phyloP scores from a whole-genome alignment of 2,113 vertebrate species.

The Formicarius rufipectus region DNA sequence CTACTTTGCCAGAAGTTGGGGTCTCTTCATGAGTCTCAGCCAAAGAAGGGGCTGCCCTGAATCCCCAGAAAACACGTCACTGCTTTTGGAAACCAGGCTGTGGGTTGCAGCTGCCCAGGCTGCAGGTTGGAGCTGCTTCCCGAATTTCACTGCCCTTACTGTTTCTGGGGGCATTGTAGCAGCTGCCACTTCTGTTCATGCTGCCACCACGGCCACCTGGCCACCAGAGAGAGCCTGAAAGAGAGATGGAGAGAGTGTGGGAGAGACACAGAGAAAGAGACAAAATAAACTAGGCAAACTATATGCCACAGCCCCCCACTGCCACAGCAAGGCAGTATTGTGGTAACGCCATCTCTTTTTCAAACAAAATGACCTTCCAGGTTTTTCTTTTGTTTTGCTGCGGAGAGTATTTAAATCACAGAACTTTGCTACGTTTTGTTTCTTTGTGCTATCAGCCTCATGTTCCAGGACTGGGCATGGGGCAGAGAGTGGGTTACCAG shows the following conservation, averaged over 20 bases:
- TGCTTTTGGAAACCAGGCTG: not conserved
- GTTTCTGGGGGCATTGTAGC: not conserved
- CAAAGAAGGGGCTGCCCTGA: not conserved
- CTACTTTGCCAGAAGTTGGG: not conserved
- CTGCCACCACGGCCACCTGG: too few relatives aligned
- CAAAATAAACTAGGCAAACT: not conserved
- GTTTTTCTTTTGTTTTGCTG: not conserved
- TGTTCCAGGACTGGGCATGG: not conserved
- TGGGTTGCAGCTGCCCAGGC: not conserved
- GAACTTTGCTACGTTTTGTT: not conserved
- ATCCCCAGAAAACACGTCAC: not conserved
- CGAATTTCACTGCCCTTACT: not conserved
- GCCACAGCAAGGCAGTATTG: not conserved
- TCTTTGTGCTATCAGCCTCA: not conserved
- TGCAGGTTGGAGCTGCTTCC: not conserved
- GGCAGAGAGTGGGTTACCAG: not conserved
- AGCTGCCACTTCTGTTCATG: too few relatives aligned
- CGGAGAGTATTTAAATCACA: not conserved
- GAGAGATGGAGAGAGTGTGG: too few relatives aligned
- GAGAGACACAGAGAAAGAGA: too few relatives aligned
- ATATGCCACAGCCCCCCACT: not conserved
- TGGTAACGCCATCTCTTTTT: not conserved
- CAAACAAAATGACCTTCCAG: not conserved
- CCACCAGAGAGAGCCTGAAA: too few relatives aligned
- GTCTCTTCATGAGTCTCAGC: not conserved